phyloP scores from a whole-genome alignment of 2,113 vertebrate genomes.

The Oreochromis aureus region DNA sequence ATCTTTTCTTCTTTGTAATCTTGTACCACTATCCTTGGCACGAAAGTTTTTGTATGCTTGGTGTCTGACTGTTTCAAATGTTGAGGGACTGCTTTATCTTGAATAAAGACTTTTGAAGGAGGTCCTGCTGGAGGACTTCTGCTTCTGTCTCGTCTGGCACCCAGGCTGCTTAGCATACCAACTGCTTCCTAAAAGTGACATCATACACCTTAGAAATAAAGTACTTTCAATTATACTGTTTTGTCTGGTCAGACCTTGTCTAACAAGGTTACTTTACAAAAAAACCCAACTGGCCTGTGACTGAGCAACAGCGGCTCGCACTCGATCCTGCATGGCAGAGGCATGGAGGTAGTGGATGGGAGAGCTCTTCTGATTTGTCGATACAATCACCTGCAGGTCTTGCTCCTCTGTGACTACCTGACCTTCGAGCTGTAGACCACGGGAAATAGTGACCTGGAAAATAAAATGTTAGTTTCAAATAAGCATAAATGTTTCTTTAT shows the following conservation, averaged over 20 bases:
- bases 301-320: constrained; percentile 75
- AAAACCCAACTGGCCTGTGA: constrained; percentile 69
- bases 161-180: constrained; percentile 73
- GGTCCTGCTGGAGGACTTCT: constrained; percentile 61
- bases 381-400: constrained; percentile 72
- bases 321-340: constrained; percentile 71
- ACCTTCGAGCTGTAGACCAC: constrained; percentile 77
- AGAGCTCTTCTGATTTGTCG: constrained; percentile 66
- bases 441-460: constrained; percentile 77
- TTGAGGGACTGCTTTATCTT: constrained; percentile 8
- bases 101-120: constrained; percentile 63
- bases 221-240: not conserved
- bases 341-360: constrained; percentile 72
- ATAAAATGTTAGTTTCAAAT: not conserved
- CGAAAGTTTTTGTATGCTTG: not conserved
- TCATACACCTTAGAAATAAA: not conserved
- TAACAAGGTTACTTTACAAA: not conserved
- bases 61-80: not conserved
- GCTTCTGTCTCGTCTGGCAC: constrained; percentile 65
- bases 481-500: not conserved
- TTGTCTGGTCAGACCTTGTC: fast-evolving
- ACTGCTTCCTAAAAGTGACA: constrained; percentile 63
- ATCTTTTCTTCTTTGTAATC: constrained; percentile 46
- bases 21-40: constrained; percentile 66
- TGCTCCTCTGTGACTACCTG: constrained; percentile 82